phyloP scores from a whole-genome alignment of 2,888 invertebrate species.

The Tetragonisca angustula region DNA sequence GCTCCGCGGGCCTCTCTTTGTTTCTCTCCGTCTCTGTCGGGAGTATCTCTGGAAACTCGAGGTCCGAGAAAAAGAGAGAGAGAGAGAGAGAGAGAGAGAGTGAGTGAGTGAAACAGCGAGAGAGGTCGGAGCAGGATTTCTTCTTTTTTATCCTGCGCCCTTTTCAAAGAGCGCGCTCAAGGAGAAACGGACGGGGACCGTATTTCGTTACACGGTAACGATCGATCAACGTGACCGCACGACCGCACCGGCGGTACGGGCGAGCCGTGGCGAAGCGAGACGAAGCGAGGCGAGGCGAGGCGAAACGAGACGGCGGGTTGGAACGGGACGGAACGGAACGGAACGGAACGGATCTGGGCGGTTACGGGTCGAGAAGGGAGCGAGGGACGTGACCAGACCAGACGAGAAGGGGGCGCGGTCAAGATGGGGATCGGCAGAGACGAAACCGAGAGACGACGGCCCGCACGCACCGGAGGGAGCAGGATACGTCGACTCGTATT shows the following conservation, averaged over 20 bases:
- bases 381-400: conserved; percentile 34
- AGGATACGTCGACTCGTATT: conserved; percentile 42
- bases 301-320: conserved; percentile 45
- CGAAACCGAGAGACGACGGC: conserved; percentile 37
- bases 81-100: too few relatives aligned
- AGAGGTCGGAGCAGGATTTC: conserved; percentile 47
- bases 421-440: conserved; percentile 61
- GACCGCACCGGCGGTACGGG: conserved; percentile 68
- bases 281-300: conserved; percentile 36
- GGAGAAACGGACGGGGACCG: conserved; percentile 72
- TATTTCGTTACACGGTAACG: conserved; percentile 75
- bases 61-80: conserved; percentile 48
- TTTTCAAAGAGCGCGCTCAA: conserved; percentile 74
- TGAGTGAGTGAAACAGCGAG: too few relatives aligned
- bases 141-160: conserved; percentile 65
- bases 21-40: conserved; percentile 9
- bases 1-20: conserved; percentile 8
- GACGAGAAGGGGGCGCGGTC: conserved; percentile 66
- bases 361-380: conserved; percentile 30
- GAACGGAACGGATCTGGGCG: conserved; percentile 43
- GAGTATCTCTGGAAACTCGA: conserved; percentile 62
- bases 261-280: conserved; percentile 46
- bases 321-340: conserved; percentile 21
- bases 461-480: conserved; percentile 23
- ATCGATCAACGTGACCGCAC: conserved; percentile 75